Evolutionary conservation across 2,888 invertebrate species (phyloP), one percentile per base, ranked within the genome.

Genomic region (Chrysina gloriosa): DNA sequence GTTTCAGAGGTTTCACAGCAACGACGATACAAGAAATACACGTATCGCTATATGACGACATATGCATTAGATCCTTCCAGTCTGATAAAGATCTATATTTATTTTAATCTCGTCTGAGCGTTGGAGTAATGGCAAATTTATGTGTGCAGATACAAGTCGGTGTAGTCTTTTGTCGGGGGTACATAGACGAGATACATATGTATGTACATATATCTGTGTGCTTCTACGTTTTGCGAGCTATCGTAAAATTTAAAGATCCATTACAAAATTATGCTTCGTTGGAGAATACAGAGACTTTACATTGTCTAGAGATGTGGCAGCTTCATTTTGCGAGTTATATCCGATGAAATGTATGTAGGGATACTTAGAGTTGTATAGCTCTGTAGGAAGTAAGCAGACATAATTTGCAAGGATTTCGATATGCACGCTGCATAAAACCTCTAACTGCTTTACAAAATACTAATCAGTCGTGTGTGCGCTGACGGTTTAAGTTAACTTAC

Each of bases 241-340:
- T 58, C 58, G 58, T 58, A 58, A 58, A 58, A 39, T 58, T 58
- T 25, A 58, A 58, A 58, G 58, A 25, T 25, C n/a, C 58, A 58
- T 58, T 58, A 58, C 39, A 58, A 39, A 58, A 58, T 58, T 58
- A 58, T 25, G 39, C 14, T 39, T 11, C 58, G 6, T 3, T 9
- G 39, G 7, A 54, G 39, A 9, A 58, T 39, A 25, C 39, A 14
- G 14, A 58, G 25, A 58, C 27, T 58, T 25, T 36, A 25, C 39
- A 36, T 14, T 39, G 39, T 58, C 58, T 39, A 42, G 14, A 58
- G 25, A 39, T 39, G 58, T 42, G 39, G 42, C 39, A 39, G 25
- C 39, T 58, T 39, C 39, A 58, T 58, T 52, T 52, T 19, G 52
- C 9, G 52, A 52, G 14, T 52, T 52, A 27, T 29, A 16, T 52